These are phyloP conservation scores for Brevipalpus yothersi DNA, from an alignment of 1,140 invertebrate species.

Conservation along the genomic window DNA sequence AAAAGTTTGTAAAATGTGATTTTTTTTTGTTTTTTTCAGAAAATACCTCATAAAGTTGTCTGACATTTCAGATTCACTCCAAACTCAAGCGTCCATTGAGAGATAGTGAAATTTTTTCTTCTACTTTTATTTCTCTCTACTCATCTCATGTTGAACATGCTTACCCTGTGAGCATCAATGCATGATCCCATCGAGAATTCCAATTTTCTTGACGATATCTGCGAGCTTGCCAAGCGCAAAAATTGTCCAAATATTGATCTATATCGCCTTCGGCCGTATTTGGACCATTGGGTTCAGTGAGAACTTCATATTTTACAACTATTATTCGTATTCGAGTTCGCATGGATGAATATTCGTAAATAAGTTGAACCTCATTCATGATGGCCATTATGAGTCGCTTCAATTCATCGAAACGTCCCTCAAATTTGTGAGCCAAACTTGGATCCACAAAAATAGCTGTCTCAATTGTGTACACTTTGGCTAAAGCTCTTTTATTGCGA, in stretches of 20 bases:
- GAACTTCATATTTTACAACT: conserved; percentile 12
- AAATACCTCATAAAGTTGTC: no score
- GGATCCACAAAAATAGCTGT: conserved; percentile 17
- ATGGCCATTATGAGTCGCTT: conserved; percentile 16
- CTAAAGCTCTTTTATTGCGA: not conserved
- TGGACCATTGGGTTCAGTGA: conserved; percentile 9
- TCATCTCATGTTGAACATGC: not conserved
- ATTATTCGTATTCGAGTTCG: conserved; percentile 12
- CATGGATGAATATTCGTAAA: conserved; percentile 13
- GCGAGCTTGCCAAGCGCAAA: conserved; percentile 19
- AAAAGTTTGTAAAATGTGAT: no score
- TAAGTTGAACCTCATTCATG: conserved; percentile 14
- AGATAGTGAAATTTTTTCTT: not conserved
- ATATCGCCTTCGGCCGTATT: conserved; percentile 16
- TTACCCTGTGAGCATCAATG: conserved; percentile 24
- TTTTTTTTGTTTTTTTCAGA: no score
- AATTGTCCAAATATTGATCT: conserved; percentile 18
- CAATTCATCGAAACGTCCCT: conserved; percentile 10
- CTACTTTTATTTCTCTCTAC: not conserved
- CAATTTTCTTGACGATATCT: conserved; percentile 5
- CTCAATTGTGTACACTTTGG: conserved; percentile 12
- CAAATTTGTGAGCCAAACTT: conserved; percentile 9
- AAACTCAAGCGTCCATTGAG: not conserved
- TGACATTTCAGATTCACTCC: not conserved
- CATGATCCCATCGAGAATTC: conserved; percentile 27